phyloP scores from a whole-genome alignment of 37 sponge, comb jelly and placozoan species.

The Beroe forskalii region DNA sequence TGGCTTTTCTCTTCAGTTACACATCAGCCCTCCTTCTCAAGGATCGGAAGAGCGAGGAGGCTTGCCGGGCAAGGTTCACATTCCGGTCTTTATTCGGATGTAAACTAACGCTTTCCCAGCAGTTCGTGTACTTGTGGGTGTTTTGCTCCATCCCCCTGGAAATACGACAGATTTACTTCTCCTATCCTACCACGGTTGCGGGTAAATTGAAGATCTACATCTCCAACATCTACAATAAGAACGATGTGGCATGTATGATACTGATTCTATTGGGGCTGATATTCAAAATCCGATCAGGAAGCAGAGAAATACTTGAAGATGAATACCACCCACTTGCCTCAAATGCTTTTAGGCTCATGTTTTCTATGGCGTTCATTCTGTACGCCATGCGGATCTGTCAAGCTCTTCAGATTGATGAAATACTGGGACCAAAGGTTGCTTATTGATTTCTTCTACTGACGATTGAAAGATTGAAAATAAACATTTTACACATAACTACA shows the following conservation, averaged over 20 bases:
- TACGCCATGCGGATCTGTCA: constrained; percentile 1
- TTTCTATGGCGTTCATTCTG: background rate
- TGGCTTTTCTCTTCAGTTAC: background rate
- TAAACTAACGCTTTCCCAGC: background rate
- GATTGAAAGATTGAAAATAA: too few species aligned
- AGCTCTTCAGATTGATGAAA: constrained; percentile 15
- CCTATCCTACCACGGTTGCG: background rate
- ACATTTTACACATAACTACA: too few species aligned
- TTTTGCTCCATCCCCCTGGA: background rate
- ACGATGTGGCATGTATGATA: constrained; percentile 1
- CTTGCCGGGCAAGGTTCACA: background rate
- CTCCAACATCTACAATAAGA: constrained; percentile 23
- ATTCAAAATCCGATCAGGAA: background rate
- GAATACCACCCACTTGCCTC: background rate
- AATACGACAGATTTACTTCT: constrained; percentile 36
- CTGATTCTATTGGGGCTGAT: background rate
- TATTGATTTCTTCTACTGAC: background rate
- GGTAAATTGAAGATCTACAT: constrained; percentile 41
- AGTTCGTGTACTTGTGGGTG: constrained; percentile 30
- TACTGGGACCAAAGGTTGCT: constrained; percentile 7
- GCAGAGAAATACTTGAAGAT: background rate
- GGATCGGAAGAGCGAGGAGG: background rate
- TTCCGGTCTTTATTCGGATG: background rate
- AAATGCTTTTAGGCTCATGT: background rate
- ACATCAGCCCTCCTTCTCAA: background rate